Evolutionary conservation across 2,888 invertebrate genomes (phyloP), one percentile per base, ranked within the genome.

Genomic region (Drosophila anceps): DNA sequence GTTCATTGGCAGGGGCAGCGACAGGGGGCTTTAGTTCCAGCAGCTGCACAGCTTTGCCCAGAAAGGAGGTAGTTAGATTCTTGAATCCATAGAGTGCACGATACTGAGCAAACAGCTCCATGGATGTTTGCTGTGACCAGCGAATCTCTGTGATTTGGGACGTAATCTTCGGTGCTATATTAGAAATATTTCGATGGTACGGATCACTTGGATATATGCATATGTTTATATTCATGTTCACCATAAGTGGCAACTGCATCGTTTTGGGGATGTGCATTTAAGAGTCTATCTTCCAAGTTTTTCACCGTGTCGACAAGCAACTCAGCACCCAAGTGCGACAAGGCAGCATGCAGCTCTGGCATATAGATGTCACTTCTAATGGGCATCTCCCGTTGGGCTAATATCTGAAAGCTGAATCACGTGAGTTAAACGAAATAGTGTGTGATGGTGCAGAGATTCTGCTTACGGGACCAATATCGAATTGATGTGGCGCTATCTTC

Each of bases 401-500:
- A 92, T 37, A 93, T 86, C 92, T 93, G 13, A 15, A 79, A 75
- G 10, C 39, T 10, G 29, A 18, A 4, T 6, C 31, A 51, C 39
- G 63, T 41, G 29, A 55, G 12, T 24, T 1, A 31, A 20, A 43
- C 20, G 31, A 18, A 41, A 33, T 15, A 1, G 4, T 46, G 8
- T 27, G 43, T 0, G 5, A 20, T 20, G 5, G 15, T 27, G 12
- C 33, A 15, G 39, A 18, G 4, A 12, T n/a, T 7, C 0, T 59
- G 1, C 94, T 83, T 74, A 94, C 93, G 69, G 93, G 94, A 83
- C 98, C 98, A 80, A 96, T 93, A 94, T 98, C 98, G 94, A 97
- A 98, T 92, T 95, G 94, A 86, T 96, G 94, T 37, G 98, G 96
- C 91, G 95, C 95, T 74, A 99, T 96, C 93, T 95, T 95, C 96